These are phyloP conservation scores for Epinotia bilunana DNA, from an alignment of 2,888 invertebrate genomes.

Conservation along the genomic window DNA sequence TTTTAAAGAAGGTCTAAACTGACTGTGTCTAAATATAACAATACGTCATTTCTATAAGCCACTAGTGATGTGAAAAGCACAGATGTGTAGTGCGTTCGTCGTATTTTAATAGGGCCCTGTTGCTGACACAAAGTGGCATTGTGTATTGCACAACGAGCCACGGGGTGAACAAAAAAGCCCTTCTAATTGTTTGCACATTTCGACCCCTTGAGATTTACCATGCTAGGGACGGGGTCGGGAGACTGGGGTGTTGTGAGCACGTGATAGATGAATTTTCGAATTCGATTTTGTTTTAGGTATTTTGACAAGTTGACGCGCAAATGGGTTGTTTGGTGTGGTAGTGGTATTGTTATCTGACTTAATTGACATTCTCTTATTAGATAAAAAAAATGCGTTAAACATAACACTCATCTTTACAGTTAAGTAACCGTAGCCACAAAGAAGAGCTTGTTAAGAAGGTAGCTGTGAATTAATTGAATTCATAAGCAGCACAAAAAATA, in stretches of 20 bases:
- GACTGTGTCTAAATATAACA: neutral
- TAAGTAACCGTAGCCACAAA: too few relatives aligned
- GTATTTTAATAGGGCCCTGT: conserved; percentile 71
- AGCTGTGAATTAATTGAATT: too few relatives aligned
- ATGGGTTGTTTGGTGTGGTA: neutral
- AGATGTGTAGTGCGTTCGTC: conserved; percentile 73
- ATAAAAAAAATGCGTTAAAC: too few relatives aligned
- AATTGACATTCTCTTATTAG: neutral
- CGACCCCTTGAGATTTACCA: conserved; percentile 62
- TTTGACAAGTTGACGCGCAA: conserved; percentile 1
- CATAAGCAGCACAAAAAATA: too few relatives aligned
- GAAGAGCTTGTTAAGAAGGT: too few relatives aligned
- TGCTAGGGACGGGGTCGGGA: conserved; percentile 47
- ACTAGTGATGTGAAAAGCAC: conserved; percentile 71
- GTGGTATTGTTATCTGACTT: neutral
- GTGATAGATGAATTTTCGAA: conserved; percentile 40
- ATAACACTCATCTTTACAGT: too few relatives aligned
- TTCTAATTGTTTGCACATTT: conserved; percentile 84
- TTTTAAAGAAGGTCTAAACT: neutral
- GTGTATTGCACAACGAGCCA: conserved; percentile 60
- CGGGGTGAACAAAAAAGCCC: conserved; percentile 71
- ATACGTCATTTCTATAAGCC: neutral
- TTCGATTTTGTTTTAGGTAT: conserved; percentile 17
- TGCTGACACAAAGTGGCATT: conserved; percentile 77
- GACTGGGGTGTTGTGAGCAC: conserved; percentile 24